Evolutionary conservation across 2,797 vertebrate species (phyloP), one percentile per base, ranked within the genome.

Genomic region (Sebastes itinus): DNA sequence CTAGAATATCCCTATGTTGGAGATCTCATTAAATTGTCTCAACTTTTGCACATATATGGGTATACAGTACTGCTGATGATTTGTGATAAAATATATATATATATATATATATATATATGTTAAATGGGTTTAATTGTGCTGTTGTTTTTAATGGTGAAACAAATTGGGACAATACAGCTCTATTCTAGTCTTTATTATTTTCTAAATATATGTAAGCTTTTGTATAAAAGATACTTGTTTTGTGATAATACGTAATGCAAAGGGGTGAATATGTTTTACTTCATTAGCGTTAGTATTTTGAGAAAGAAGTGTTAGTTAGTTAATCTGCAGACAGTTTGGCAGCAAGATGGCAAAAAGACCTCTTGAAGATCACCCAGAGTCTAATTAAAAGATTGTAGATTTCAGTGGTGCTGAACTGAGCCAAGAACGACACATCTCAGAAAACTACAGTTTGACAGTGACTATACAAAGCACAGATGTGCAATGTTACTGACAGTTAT

Each of bases 351-450:
- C 58, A 78, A 25, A 60, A 61, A 55, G 16, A 73, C 6, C 8
- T 49, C 75, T 66, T 73, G 75, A 76, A 77, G 25, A 80, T 64
- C 56, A 12, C 76, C 63, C 60, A 65, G 65, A 64, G 72, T 63
- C 75, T 77, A 72, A 82, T 79, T 73, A 61, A 72, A 74, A 74
- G 22, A 66, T 74, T 42, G 16, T 69, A 33, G 30, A 63, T 72
- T 38, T 77, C 46, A 60, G 22, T 7, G 33, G 18, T 13, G 66
- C 71, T 22, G 52, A 32, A 38, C 69, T 52, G 18, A 52, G 46
- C 42, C 42, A 46, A 46, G 42, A 16, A 46, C 42, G 1, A 46
- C 42, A 46, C 16, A 46, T 18, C 42, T 46, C 42, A 46, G 42
- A 42, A 42, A 42, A 42, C 38, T 42, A 42, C 13, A 42, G 38